Conservation (phyloP, 2,113 vertebrate genomes). For the Piprites chloris region DNA sequence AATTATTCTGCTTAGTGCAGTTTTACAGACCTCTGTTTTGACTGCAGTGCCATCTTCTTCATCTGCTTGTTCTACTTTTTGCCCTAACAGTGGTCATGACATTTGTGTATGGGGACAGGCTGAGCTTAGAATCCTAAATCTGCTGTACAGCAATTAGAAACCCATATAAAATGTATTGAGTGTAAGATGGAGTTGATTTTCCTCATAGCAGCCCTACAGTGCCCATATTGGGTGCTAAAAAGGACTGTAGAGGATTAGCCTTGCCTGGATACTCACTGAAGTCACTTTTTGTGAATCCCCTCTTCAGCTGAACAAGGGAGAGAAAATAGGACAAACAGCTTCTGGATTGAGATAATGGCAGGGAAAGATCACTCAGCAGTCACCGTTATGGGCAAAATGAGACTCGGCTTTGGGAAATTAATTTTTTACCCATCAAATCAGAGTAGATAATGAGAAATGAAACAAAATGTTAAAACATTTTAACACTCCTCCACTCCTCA, state of each 20-base stretch:
- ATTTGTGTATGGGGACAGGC: not conserved
- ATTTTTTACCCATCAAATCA: not conserved
- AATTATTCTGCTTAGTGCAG: not conserved
- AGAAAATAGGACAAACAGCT: not conserved
- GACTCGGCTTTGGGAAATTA: not conserved
- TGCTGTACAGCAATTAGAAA: not conserved
- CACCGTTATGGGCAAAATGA: not conserved
- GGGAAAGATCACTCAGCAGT: not conserved
- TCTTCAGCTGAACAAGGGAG: not conserved
- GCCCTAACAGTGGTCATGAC: not conserved
- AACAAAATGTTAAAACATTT: not conserved
- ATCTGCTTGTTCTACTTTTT: not conserved
- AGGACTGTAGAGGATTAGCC: not conserved
- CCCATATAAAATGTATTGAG: not conserved
- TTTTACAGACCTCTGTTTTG: not conserved
- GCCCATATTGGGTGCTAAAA: not conserved
- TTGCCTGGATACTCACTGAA: not conserved
- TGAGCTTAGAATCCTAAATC: not conserved
- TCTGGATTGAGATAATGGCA: not conserved
- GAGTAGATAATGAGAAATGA: not conserved
- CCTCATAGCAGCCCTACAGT: not conserved
- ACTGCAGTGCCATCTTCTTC: not conserved
- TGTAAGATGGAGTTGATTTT: not conserved
- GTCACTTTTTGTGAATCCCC: not conserved
- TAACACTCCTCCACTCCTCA: fast-evolving